Conservation (phyloP, 2,888 invertebrate genomes). For the Coremacera marginata region DNA sequence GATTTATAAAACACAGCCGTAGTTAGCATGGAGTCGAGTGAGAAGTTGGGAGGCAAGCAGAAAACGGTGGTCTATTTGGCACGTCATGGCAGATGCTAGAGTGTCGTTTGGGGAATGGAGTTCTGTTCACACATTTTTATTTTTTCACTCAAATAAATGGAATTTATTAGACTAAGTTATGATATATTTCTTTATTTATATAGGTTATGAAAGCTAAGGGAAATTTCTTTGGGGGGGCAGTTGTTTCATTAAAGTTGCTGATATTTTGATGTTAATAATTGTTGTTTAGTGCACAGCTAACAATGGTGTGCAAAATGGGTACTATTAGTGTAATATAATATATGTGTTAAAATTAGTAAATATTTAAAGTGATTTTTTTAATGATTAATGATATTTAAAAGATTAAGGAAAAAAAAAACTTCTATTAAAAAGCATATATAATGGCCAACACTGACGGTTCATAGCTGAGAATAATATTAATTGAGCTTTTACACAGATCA, state of each 20-base stretch:
- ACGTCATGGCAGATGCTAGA: constrained; percentile 16
- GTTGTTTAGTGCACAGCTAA: too few relatives aligned
- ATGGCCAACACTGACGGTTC: too few relatives aligned
- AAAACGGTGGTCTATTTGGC: constrained; percentile 40
- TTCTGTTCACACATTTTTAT: neutral
- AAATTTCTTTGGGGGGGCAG: neutral
- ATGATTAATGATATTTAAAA: too few relatives aligned
- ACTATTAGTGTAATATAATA: too few relatives aligned
- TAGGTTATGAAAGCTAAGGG: too few relatives aligned
- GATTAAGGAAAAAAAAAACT: too few relatives aligned
- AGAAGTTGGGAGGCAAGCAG: neutral
- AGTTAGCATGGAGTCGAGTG: constrained; percentile 6
- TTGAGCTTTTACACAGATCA: too few relatives aligned
- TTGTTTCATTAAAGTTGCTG: neutral
- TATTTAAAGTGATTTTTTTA: too few relatives aligned
- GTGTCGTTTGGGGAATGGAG: neutral
- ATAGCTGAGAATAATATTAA: too few relatives aligned
- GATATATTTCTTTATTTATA: neutral
- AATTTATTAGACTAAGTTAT: neutral
- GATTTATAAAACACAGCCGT: constrained; percentile 60
- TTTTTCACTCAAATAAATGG: neutral
- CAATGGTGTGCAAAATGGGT: too few relatives aligned
- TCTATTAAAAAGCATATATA: too few relatives aligned
- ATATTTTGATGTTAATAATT: neutral
- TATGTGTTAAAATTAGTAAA: too few relatives aligned